Base-by-base conservation (phyloP, 1,140 invertebrate genomes). In the Eueides isabella region DNA sequence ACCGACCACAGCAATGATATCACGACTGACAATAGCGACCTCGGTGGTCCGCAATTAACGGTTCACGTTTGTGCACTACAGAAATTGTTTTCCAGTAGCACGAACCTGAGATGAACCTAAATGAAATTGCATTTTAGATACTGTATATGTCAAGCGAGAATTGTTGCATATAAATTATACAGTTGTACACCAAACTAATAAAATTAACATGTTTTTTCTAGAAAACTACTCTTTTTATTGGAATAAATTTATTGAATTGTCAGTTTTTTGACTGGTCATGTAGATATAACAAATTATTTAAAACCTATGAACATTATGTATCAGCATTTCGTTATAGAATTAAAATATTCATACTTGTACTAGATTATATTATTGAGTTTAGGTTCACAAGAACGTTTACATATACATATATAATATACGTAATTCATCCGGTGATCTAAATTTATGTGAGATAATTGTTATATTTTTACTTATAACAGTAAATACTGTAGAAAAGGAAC, bases 1-100 rank as follows among this genome's bases (percentile, higher is more conserved):
- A 48, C 61, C 69, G 66, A 74, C 64, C 68, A 55, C 70, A 72
- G 33, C 69, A 73, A 73, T 77, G 71, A 77, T 73, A 77, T 71
- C 75, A 73, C 61, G 67, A 66, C 65, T 69, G 67, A 74, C 72
- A 78, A 78, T 71, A 71, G 76, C 55, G 26, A 61, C 65, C 72
- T 33, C 72, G 76, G 76, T 78, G 76, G 76, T 78, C 76, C 69
- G 73, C 44, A 75, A 75, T 75, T 77, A 77, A 77, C 75, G 75
- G 75, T 69, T 61, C 64, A 62, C 74, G 65, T 74, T 74, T 74
- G 72, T 70, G 72, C 68, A 75, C 28, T 71, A 71, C 64, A 71
- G 68, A 75, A 72, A 72, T 73, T 67, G 48, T 71, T 67, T 65
- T 75, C 68, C 68, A 74, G 35, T 62, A 65, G 61, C 65, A 35